Evolutionary conservation across 1,140 invertebrate genomes (phyloP).

Genomic region (Lepidurus couesii): DNA sequence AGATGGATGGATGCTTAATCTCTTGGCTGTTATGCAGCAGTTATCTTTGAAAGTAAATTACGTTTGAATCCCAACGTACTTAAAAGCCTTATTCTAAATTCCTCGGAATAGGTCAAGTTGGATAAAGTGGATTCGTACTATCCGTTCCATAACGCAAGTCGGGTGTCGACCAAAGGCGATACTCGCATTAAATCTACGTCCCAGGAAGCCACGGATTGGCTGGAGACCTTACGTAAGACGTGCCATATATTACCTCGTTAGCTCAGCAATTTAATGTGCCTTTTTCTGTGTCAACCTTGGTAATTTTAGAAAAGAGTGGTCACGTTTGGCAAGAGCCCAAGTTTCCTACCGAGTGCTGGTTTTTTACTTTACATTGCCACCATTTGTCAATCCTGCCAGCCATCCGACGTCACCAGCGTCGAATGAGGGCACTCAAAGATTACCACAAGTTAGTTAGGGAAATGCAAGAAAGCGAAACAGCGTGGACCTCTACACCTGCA

Average conservation of each 20-base stretch:
- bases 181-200: constrained; percentile 75
- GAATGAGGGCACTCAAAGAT: constrained; percentile 73
- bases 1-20: constrained; percentile 91
- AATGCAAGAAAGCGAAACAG: constrained; percentile 67
- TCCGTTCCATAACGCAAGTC: constrained; percentile 72
- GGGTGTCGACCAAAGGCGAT: constrained; percentile 69
- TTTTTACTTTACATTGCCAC: constrained; percentile 87
- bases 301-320: neutral
- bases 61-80: constrained; percentile 6
- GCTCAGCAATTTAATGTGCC: constrained; percentile 20
- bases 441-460: constrained; percentile 88
- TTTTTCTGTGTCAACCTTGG: constrained; percentile 3
- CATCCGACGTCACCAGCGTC: constrained; percentile 77
- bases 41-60: constrained; percentile 66
- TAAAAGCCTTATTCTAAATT: neutral
- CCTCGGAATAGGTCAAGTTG: constrained; percentile 53
- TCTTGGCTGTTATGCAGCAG: constrained; percentile 82
- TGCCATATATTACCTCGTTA: constrained; percentile 11
- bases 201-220: constrained; percentile 71
- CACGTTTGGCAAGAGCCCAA: constrained; percentile 57
- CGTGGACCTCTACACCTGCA: constrained; percentile 72
- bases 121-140: constrained; percentile 79
- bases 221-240: constrained; percentile 58
- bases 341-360: constrained; percentile 95
- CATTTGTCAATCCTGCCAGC: constrained; percentile 83